A percentile compares a stretch with the other conserved stretches of the same genome.
phyloP scores from a whole-genome alignment of 2,113 vertebrate species.

The Tragelaphus strepsiceros region DNA sequence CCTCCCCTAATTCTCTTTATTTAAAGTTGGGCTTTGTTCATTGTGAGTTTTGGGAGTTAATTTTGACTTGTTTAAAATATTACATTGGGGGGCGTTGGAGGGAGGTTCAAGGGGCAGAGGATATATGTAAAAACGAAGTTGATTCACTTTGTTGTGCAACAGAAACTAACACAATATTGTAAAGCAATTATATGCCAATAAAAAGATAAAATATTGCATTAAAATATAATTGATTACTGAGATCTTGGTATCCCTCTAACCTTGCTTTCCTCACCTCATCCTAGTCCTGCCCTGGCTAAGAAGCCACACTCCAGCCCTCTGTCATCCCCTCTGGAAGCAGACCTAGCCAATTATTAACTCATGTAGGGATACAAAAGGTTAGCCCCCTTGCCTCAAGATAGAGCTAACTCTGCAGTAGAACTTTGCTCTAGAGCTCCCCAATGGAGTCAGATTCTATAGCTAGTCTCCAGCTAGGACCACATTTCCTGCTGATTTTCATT shows the following conservation, averaged over 20 bases:
- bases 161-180: not conserved
- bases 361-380: not conserved
- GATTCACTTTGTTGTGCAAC: not conserved
- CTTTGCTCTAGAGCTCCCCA: not conserved
- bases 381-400: not conserved
- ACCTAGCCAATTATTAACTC: constrained; percentile 8
- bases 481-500: not conserved
- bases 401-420: not conserved
- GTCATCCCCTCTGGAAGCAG: not conserved
- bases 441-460: not conserved
- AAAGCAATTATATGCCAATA: not conserved
- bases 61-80: constrained; percentile 5
- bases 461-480: not conserved
- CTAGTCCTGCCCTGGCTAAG: not conserved
- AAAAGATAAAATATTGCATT: not conserved
- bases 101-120: not conserved
- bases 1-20: not conserved
- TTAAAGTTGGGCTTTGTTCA: constrained; percentile 8
- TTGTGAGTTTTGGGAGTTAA: not conserved
- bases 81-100: not conserved
- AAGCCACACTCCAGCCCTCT: not conserved
- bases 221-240: not conserved
- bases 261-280: not conserved
- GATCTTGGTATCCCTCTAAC: not conserved
- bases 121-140: not conserved